Evolutionary conservation across 2,888 invertebrate genomes (phyloP), one percentile per base, ranked within the genome.

Genomic region (Volucella inflata): DNA sequence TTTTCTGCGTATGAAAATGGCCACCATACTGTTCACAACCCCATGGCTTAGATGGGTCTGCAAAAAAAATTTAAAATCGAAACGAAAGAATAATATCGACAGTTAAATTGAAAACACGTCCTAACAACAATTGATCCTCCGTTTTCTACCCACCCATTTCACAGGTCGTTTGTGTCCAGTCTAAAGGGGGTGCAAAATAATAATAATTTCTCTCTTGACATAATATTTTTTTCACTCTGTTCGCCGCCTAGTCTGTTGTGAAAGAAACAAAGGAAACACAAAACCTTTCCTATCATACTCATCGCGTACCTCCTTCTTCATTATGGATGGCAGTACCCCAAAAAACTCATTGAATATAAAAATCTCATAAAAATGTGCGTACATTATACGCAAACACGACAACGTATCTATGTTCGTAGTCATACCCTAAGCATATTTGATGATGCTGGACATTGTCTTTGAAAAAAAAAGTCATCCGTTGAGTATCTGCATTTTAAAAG

Each of bases 71-170:
- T 50, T 51, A 14, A 48, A 17, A 17, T 36, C 21, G 16, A 42
- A 82, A 78, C 70, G 59, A 67, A 81, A 68, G 76, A 68, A 68
- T 70, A 72, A 72, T 67, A 85, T 85, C 76, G 85, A 64, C 85
- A 81, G 72, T 62, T 67, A 70, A 68, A 85, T 85, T 76, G 76
- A 68, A 81, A 76, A 72, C 67, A 65, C 81, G 72, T 76, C 48
- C 72, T 72, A 42, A 76, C 55, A 72, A 81, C 76, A 81, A 76
- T 85, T 76, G 75, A 44, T 75, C 53, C 64, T 38, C 44, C 14
- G 42, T 44, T 42, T 10, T 36, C 48, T 50, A 14, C 30, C 38
- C 36, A 6, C 17, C 38, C 42, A 6, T 44, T 36, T 21, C 14
- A 46, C 21, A 55, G 14, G 36, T 48, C 38, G 67, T 64, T 68